phyloP scores from a whole-genome alignment of 2,888 invertebrate genomes.

The Idaea aversata region DNA sequence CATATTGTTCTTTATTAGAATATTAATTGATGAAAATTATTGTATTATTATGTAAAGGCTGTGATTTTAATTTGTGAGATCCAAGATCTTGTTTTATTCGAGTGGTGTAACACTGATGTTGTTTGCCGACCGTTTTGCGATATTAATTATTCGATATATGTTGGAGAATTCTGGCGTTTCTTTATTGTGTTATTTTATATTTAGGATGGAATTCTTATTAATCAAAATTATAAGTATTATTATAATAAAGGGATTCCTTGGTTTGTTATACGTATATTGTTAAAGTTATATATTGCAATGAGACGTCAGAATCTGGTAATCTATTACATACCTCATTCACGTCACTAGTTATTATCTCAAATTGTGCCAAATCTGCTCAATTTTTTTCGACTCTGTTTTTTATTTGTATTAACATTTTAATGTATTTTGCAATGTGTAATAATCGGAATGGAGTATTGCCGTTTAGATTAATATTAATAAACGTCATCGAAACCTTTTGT shows the following conservation, averaged over 20 bases:
- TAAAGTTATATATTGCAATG: not conserved
- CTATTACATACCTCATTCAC: slow-evolving; percentile 24
- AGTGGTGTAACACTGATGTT: slow-evolving; percentile 37
- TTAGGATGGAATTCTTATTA: not conserved
- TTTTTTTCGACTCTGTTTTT: slow-evolving; percentile 53
- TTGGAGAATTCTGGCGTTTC: not conserved
- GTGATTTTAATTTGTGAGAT: slow-evolving; percentile 72
- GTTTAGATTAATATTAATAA: slow-evolving; percentile 24
- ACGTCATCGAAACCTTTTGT: slow-evolving; percentile 29
- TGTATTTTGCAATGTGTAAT: slow-evolving; percentile 39
- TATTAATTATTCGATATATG: not conserved
- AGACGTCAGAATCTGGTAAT: not conserved
- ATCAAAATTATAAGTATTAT: not conserved
- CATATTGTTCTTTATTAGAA: slow-evolving; percentile 27
- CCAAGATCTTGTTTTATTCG: slow-evolving; percentile 53
- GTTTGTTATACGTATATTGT: slow-evolving; percentile 16
- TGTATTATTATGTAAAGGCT: slow-evolving; percentile 66
- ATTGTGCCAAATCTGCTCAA: slow-evolving; percentile 72
- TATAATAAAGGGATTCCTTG: not conserved
- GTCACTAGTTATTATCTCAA: slow-evolving; percentile 40
- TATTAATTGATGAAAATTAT: slow-evolving; percentile 29
- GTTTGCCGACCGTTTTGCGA: slow-evolving; percentile 19
- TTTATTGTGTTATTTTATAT: not conserved
- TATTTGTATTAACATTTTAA: slow-evolving; percentile 39
- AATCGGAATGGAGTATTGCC: slow-evolving; percentile 36